Evolutionary conservation across 2,113 vertebrate species (phyloP).

Genomic region (Gadus chalcogrammus): DNA sequence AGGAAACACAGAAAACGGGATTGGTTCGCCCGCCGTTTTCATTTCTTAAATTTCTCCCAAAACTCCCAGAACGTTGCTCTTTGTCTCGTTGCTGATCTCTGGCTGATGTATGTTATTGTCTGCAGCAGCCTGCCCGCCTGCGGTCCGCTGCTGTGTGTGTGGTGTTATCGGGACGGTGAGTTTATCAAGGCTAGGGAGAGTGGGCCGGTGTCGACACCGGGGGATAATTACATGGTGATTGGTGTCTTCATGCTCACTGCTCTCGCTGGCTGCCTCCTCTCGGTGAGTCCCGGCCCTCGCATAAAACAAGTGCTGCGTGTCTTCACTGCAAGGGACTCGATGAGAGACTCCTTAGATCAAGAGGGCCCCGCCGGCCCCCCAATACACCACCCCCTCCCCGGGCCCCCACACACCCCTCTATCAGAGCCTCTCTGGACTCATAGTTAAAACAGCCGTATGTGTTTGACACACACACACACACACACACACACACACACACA

Average conservation of each 20-base stretch:
- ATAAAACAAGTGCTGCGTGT: slow-evolving; percentile 47
- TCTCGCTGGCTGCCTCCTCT: slow-evolving; percentile 60
- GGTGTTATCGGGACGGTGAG: slow-evolving; percentile 72
- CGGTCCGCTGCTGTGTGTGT: slow-evolving; percentile 50
- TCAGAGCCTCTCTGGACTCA: too few relatives aligned
- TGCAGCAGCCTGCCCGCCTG: slow-evolving; percentile 37
- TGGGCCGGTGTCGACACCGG: slow-evolving; percentile 60
- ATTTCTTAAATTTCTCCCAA: slow-evolving; percentile 61
- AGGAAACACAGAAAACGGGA: slow-evolving; percentile 47
- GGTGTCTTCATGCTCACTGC: slow-evolving; percentile 65
- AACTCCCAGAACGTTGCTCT: slow-evolving; percentile 63
- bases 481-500: too few relatives aligned
- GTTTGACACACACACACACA: too few relatives aligned
- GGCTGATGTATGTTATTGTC: slow-evolving; percentile 62
- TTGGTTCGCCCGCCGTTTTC: slow-evolving; percentile 46
- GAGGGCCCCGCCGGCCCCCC: slow-evolving; percentile 37
- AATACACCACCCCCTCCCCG: slow-evolving; percentile 60
- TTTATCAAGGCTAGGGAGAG: slow-evolving; percentile 69
- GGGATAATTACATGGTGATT: slow-evolving; percentile 73
- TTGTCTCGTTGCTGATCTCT: slow-evolving; percentile 64
- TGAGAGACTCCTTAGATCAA: slow-evolving; percentile 31
- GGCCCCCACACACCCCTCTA: slow-evolving; percentile 54
- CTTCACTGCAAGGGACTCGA: slow-evolving; percentile 41
- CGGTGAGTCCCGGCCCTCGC: slow-evolving; percentile 47
- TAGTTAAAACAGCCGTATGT: too few relatives aligned